phyloP scores from a whole-genome alignment of 2,797 vertebrate species.

The Eulemur mongoz region DNA sequence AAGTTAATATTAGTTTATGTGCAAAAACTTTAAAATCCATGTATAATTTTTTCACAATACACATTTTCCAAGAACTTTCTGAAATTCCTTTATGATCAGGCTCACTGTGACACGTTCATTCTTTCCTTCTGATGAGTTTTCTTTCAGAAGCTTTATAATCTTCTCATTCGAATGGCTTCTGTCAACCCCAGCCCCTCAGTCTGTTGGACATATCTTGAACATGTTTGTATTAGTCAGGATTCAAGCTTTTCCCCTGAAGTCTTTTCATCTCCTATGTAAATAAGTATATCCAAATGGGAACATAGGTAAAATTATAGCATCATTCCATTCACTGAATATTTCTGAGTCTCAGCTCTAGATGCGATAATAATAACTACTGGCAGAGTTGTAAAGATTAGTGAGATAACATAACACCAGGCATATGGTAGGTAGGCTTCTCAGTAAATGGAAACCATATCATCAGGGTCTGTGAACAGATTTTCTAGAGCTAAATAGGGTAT shows the following conservation, averaged over 20 bases:
- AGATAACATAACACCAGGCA: constrained; percentile 57
- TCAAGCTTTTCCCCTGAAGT: neutral
- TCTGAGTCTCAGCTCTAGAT: constrained; percentile 46
- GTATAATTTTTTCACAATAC: neutral
- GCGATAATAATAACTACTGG: constrained; percentile 61
- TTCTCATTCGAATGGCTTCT: neutral
- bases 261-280: neutral
- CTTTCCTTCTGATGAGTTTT: neutral
- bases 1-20: neutral
- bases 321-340: constrained; percentile 30
- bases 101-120: neutral
- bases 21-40: neutral
- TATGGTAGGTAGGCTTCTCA: constrained; percentile 72
- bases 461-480: constrained; percentile 67
- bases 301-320: neutral
- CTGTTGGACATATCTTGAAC: neutral
- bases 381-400: constrained; percentile 57
- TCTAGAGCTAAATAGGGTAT: constrained; percentile 62
- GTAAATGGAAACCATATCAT: constrained; percentile 57
- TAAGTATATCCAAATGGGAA: neutral
- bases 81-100: neutral
- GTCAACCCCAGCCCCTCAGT: neutral
- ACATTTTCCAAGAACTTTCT: neutral
- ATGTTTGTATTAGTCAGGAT: neutral
- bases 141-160: neutral